Base-by-base conservation (phyloP, 2,797 vertebrate species). In the Diceros bicornis region DNA sequence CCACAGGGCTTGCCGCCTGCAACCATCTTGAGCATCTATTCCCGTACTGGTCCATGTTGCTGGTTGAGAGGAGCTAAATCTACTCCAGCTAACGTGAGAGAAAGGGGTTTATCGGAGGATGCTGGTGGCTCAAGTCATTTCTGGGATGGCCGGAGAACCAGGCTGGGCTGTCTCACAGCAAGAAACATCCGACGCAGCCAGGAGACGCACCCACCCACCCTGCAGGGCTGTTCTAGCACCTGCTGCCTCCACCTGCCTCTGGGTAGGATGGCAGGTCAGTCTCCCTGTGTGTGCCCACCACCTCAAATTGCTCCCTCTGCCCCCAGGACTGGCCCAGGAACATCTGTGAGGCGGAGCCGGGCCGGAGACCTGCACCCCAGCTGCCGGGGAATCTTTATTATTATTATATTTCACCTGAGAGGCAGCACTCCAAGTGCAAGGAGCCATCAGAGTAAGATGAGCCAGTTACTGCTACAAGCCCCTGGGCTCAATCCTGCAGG, bases 211-310 rank as follows among this genome's bases (percentile, higher is more conserved):
- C 29, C 34, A 8, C 4, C 52, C 17, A 0, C 52, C 37, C 7
- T 2, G 0, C 27, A 1, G 69, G 85, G 17, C 21, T 2, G 12
- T n/a, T 10, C 69, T 23, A n/a, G 69, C 69, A 17, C 66, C 52
- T 87, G 1, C 27, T 3, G 34, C 52, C 50, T 16, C 52, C 50
- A 32, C 41, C 50, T 57, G 52, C 7, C 16, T 0, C 52, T 14
- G 1, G 25, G 10, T 8, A 9, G 34, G 83, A 32, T 0, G 4
- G 17, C 52, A 57, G 52, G 18, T 32, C 27, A 21, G 66, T 27
- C 20, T 59, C 41, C 69, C 37, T 4, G 0, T 21, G 41, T 6
- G 0, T 2, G 2, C 37, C 37, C 61, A 2, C 20, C 1, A 4
- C 23, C 62, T 44, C 21, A 47, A 0, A 59, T 17, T 0, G 3